A percentile compares a stretch with the other conserved stretches of the same genome.
Conservation (phyloP, 1,140 invertebrate genomes). For the Eueides isabella region DNA sequence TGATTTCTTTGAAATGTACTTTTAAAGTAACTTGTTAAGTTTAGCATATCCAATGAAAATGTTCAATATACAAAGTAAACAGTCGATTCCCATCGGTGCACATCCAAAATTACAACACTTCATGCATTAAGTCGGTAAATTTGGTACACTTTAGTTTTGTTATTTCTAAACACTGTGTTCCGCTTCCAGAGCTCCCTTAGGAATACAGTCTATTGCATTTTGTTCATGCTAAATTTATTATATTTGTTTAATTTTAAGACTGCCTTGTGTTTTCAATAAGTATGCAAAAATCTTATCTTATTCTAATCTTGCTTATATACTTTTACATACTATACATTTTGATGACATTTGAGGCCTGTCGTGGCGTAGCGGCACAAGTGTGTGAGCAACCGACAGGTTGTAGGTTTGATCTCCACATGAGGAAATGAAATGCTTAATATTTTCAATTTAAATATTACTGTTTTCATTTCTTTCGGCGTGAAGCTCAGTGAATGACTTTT, state of each 20-base stretch:
- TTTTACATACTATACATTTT: too few relatives aligned
- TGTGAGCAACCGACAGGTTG: too few relatives aligned
- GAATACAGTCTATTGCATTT: conserved; percentile 57
- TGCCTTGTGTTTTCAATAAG: background rate
- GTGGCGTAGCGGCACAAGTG: too few relatives aligned
- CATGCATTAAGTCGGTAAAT: conserved; percentile 17
- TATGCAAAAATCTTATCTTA: background rate
- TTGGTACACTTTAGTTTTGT: conserved; percentile 37
- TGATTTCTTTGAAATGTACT: too few relatives aligned
- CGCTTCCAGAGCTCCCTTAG: conserved; percentile 46
- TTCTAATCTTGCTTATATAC: too few relatives aligned
- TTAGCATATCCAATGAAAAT: background rate
- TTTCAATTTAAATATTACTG: too few relatives aligned
- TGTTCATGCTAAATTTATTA: conserved; percentile 65
- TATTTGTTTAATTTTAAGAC: conserved; percentile 49
- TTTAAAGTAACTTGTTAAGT: conserved; percentile 8
- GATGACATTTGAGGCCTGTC: too few relatives aligned
- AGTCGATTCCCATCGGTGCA: conserved; percentile 22
- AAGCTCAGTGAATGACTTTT: too few relatives aligned
- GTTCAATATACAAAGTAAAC: background rate
- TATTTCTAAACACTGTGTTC: conserved; percentile 49
- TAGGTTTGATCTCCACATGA: too few relatives aligned
- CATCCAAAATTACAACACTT: conserved; percentile 23
- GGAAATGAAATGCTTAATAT: too few relatives aligned
- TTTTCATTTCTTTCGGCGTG: too few relatives aligned